Base-by-base conservation (phyloP, 2,113 vertebrate species). In the Psettodes erumei region DNA sequence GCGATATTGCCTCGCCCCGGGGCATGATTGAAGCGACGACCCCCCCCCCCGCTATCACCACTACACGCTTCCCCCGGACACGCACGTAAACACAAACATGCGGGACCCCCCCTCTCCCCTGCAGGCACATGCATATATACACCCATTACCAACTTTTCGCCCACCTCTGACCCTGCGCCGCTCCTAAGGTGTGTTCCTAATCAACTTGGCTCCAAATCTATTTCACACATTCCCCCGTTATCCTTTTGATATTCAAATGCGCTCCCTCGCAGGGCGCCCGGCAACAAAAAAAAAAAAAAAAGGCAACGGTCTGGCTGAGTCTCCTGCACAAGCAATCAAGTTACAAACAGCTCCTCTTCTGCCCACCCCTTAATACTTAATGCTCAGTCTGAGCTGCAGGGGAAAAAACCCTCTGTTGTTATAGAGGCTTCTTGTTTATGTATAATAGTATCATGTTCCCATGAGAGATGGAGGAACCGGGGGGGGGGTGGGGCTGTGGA, bases 241-340 rank as follows among this genome's bases (percentile, higher is more conserved):
- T 64, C 18, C 79, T 76, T 92, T 92, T 89, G 84, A 89, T 89
- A 86, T 89, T 90, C 83, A 90, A 90, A 81, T 84, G 12, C 54
- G 37, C 58, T 82, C 66, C 25, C 78, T 85, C 72, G 53, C 74
- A 48, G 30, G 60, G n/a, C 53, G 67, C 78, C 70, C 53, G 1
- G 56, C 77, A 71, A 86, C 84, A 71, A 87, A 82, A 78, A 81
- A 77, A 51, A 71, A 86, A 85, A 71, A 87, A 82, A 78, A 81
- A 77, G 54, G n/a, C n/a, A 82, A 51, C 75, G 77, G 38, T 62
- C 72, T 32, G 42, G 6, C 65, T 50, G 58, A 71, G 58, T 63
- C 80, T 43, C 42, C 19, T 37, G 40, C 21, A 23, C 58, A 50
- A 54, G 61, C 55, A 76, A 64, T 81, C 56, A 67, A 62, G 76